Conservation (phyloP, 2,113 vertebrate species). For the Hiodon tergisus region DNA sequence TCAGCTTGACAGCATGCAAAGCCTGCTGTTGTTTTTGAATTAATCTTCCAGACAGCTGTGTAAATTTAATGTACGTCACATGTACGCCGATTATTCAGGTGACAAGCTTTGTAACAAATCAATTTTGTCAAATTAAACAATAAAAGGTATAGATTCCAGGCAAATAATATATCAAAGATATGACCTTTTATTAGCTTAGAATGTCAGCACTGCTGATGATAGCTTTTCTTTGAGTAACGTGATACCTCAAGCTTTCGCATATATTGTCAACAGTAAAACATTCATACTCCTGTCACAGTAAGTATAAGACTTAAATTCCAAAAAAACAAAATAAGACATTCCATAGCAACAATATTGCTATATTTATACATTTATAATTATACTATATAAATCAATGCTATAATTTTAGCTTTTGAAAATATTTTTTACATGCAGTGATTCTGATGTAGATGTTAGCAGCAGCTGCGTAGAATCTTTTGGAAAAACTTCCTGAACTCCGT, state of each 20-base stretch:
- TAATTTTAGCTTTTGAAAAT: constrained; percentile 2
- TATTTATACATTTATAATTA: constrained; percentile 8
- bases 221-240: not conserved
- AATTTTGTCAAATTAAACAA: constrained; percentile 4
- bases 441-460: constrained; percentile 41
- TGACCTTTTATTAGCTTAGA: not conserved
- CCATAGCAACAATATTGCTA: constrained; percentile 21
- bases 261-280: not conserved
- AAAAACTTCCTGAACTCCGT: constrained; percentile 86
- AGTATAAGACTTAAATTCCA: constrained; percentile 6
- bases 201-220: constrained; percentile 4
- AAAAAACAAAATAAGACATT: constrained; percentile 26
- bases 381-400: constrained; percentile 18
- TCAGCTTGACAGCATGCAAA: not conserved
- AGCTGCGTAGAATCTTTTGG: constrained; percentile 68
- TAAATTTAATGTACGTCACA: not conserved
- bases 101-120: constrained; percentile 2
- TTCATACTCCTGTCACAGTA: constrained; percentile 21
- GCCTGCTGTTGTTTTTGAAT: not conserved
- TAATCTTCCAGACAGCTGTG: not conserved
- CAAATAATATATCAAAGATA: constrained; percentile 17
- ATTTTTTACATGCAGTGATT: not conserved
- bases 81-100: not conserved
- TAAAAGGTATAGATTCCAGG: not conserved
- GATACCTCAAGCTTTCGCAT: not conserved